Conservation (phyloP, 2,888 invertebrate genomes). For the Desoria tigrina region DNA sequence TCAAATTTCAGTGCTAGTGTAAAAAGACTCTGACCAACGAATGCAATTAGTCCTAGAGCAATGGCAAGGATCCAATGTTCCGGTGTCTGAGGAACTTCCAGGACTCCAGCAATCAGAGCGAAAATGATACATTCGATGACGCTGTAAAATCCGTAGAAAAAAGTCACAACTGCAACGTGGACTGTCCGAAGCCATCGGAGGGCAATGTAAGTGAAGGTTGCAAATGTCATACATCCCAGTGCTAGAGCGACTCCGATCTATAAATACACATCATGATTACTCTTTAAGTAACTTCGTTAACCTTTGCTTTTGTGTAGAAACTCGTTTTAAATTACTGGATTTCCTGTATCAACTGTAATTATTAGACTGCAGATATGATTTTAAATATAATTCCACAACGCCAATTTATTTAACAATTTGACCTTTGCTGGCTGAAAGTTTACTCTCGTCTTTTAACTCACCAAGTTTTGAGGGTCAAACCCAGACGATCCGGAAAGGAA, state of each 20-base stretch:
- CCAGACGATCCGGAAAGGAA: slow-evolving; percentile 35
- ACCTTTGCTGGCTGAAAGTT: no score
- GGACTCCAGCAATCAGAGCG: slow-evolving; percentile 29
- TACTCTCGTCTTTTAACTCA: no score
- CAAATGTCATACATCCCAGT: slow-evolving; percentile 45
- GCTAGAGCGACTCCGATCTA: slow-evolving; percentile 47
- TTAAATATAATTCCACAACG: no score
- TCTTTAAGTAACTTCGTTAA: no score
- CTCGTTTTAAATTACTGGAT: no score
- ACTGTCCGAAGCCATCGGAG: slow-evolving; percentile 43
- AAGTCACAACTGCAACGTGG: slow-evolving; percentile 45
- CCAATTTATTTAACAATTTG: no score
- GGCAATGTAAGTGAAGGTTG: slow-evolving; percentile 44
- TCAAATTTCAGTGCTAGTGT: slow-evolving; percentile 47
- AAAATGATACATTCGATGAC: slow-evolving; percentile 38
- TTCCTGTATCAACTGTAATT: no score
- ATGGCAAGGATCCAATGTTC: slow-evolving; percentile 43
- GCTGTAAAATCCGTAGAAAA: slow-evolving; percentile 46
- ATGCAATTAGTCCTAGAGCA: slow-evolving; percentile 40
- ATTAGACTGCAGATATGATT: no score
- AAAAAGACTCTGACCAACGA: slow-evolving; percentile 44
- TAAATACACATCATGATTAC: not conserved
- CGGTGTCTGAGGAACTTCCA: slow-evolving; percentile 33
- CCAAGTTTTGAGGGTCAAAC: slow-evolving; percentile 38
- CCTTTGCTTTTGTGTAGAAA: not conserved